A percentile compares a stretch with the other conserved stretches of the same genome.
These are phyloP conservation scores for Chalcis sispes DNA, from an alignment of 2,888 invertebrate genomes.

Conservation along the genomic window DNA sequence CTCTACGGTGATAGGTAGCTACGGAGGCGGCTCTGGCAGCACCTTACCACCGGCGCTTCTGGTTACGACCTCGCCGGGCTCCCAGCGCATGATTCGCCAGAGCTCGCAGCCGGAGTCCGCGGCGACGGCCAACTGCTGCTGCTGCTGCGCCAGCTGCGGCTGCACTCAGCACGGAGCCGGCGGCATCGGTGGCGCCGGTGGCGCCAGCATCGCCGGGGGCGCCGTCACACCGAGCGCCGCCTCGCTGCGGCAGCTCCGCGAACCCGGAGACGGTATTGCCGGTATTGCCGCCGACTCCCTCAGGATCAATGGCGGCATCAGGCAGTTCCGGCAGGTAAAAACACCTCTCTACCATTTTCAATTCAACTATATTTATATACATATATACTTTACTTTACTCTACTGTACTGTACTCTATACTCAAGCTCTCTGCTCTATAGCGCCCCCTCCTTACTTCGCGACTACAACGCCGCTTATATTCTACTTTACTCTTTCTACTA, in stretches of 20 bases:
- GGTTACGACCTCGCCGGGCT: conserved; percentile 83
- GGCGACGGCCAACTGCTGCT: conserved; percentile 83
- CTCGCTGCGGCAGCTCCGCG: conserved; percentile 89
- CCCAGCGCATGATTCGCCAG: conserved; percentile 89
- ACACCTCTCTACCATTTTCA: conserved; percentile 57
- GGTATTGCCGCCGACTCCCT: conserved; percentile 97
- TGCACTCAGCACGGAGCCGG: conserved; percentile 78
- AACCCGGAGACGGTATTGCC: conserved; percentile 91
- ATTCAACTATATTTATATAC: too few relatives aligned
- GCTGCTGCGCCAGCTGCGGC: conserved; percentile 73
- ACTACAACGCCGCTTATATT: too few relatives aligned
- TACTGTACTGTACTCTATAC: too few relatives aligned
- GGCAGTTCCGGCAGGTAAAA: conserved; percentile 95
- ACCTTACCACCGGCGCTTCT: conserved; percentile 83
- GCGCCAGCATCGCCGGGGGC: conserved; percentile 81
- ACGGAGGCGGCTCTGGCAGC: conserved; percentile 28
- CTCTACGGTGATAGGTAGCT: conserved; percentile 13
- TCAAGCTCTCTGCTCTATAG: background rate
- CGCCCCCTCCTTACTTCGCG: background rate
- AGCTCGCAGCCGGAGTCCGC: conserved; percentile 90
- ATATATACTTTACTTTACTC: too few relatives aligned
- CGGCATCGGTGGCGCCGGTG: conserved; percentile 84
- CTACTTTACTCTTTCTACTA: conserved; percentile 1
- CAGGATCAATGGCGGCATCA: conserved; percentile 96
- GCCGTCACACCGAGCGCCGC: conserved; percentile 87